Conservation (phyloP, 2,888 invertebrate species). For the Nymphalis urticae region DNA sequence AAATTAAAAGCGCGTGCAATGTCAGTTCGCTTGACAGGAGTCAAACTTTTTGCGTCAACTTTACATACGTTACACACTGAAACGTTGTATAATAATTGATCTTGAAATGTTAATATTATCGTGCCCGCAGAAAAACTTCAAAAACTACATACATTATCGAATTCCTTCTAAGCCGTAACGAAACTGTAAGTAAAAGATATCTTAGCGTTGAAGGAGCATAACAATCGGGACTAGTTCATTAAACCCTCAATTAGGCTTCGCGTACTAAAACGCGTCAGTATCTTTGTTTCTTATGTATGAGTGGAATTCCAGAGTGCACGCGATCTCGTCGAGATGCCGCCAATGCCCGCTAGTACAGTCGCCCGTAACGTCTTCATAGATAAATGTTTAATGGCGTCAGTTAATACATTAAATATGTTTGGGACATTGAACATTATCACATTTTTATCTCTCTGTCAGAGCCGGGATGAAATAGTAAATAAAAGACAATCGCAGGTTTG, state of each 20-base stretch:
- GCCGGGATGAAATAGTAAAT: too few relatives aligned
- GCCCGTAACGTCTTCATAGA: too few relatives aligned
- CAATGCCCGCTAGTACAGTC: conserved; percentile 7
- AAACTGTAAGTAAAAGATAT: neutral
- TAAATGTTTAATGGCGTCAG: too few relatives aligned
- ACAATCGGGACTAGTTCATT: conserved; percentile 4
- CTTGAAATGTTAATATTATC: neutral
- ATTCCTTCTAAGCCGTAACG: neutral
- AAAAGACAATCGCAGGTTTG: too few relatives aligned
- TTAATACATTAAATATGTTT: too few relatives aligned
- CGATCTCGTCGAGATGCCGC: conserved; percentile 7
- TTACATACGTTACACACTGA: neutral
- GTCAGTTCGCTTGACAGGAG: too few relatives aligned
- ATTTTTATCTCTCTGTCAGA: too few relatives aligned
- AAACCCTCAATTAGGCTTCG: conserved; percentile 56
- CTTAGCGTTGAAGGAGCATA: neutral
- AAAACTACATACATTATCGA: too few relatives aligned
- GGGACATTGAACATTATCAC: too few relatives aligned
- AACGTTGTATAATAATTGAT: neutral
- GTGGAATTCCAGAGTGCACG: conserved; percentile 58
- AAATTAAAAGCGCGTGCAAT: too few relatives aligned
- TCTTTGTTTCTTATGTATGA: conserved; percentile 61
- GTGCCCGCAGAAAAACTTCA: too few relatives aligned
- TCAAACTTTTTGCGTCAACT: too few relatives aligned
- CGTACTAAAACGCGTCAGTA: conserved; percentile 54